Conservation (phyloP, 2,113 vertebrate species). For the Anser cygnoides region DNA sequence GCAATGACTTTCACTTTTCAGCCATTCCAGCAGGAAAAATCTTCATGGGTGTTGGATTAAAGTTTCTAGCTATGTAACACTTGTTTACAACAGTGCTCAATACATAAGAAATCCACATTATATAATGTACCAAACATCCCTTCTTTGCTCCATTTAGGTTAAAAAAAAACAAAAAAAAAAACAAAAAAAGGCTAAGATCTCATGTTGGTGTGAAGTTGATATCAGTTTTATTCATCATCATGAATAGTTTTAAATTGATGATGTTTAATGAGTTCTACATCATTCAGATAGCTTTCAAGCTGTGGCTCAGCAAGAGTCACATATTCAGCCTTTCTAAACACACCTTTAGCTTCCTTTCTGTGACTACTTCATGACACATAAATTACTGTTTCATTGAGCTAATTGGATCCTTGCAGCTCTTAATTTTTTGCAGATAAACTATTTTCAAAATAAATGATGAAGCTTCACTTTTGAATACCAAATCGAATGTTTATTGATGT, state of each 20-base stretch:
- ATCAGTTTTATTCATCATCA: conserved; percentile 7
- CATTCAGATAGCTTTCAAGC: conserved; percentile 37
- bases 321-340: conserved; percentile 46
- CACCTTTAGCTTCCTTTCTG: conserved; percentile 8
- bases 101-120: neutral
- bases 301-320: conserved; percentile 62
- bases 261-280: conserved; percentile 54
- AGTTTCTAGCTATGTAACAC: neutral
- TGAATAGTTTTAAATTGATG: neutral
- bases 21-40: neutral
- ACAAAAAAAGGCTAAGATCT: neutral
- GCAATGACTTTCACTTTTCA: neutral
- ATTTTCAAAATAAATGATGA: conserved; percentile 69
- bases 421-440: conserved; percentile 62
- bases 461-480: neutral
- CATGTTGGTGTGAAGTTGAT: neutral
- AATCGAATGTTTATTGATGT: neutral
- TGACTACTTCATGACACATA: conserved; percentile 39
- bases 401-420: conserved; percentile 67
- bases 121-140: neutral
- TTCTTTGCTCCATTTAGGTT: neutral
- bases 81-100: neutral
- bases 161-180: neutral
- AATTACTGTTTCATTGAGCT: conserved; percentile 61
- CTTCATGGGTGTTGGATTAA: neutral